A percentile compares a stretch with the other conserved stretches of the same genome.
Conservation (phyloP, 2,113 vertebrate genomes). For the Gracilinanus agilis region DNA sequence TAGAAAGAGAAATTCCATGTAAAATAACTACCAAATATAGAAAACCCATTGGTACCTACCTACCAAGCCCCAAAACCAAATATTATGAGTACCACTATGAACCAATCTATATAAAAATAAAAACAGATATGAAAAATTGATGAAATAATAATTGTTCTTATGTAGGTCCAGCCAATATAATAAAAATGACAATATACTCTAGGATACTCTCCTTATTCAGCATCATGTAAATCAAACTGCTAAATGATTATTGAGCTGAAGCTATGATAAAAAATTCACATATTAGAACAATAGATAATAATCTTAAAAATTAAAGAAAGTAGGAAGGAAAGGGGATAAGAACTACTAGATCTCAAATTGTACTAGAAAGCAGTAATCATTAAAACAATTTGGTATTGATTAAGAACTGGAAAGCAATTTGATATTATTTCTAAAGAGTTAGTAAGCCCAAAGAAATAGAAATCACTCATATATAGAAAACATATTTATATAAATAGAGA, state of each 20-base stretch:
- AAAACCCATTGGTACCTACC: background rate
- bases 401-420: background rate
- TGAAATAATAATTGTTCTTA: background rate
- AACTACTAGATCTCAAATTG: background rate
- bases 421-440: background rate
- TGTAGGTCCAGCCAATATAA: background rate
- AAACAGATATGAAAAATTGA: background rate
- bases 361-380: background rate
- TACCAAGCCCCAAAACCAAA: background rate
- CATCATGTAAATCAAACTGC: background rate
- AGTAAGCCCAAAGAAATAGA: background rate
- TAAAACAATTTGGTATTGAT: background rate
- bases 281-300: background rate
- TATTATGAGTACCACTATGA: background rate
- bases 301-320: background rate
- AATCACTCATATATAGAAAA: background rate
- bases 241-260: background rate
- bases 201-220: background rate
- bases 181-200: background rate
- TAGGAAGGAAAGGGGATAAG: background rate
- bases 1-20: background rate
- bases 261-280: background rate
- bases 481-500: no score
- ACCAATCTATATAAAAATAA: background rate
- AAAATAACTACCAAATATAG: background rate